Percentiles rank a stretch among this genome's conserved stretches.
phyloP scores from a whole-genome alignment of 2,888 invertebrate genomes.

The Yponomeuta malinellus region DNA sequence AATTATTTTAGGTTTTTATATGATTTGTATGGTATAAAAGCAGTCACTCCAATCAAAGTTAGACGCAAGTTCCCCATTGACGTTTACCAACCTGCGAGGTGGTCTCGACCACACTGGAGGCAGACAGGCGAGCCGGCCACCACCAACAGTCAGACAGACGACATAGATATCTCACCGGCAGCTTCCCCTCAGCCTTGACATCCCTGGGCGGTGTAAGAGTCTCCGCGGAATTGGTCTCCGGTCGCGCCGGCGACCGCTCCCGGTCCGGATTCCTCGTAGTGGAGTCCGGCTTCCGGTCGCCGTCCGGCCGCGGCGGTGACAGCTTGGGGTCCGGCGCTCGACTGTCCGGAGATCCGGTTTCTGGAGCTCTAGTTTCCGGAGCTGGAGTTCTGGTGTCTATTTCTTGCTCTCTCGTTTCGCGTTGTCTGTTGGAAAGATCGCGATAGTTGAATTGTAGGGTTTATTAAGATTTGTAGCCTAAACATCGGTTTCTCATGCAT shows the following conservation, averaged over 20 bases:
- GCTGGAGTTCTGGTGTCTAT: background rate
- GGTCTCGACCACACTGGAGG: too few species aligned
- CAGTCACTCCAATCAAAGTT: too few species aligned
- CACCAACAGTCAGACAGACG: too few species aligned
- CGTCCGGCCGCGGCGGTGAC: background rate
- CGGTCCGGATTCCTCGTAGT: background rate
- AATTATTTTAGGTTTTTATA: too few species aligned
- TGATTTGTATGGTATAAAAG: too few species aligned
- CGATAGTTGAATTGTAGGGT: too few species aligned
- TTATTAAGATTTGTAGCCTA: too few species aligned
- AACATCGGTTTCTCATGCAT: too few species aligned
- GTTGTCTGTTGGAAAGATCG: background rate
- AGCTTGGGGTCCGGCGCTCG: background rate
- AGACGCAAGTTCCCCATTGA: too few species aligned
- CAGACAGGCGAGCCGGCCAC: too few species aligned
- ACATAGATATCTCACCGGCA: background rate
- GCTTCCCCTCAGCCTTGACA: background rate
- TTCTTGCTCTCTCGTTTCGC: background rate
- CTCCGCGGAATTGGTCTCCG: background rate
- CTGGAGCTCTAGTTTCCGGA: background rate
- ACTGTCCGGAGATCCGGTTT: background rate
- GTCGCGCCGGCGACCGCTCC: constrained; percentile 1
- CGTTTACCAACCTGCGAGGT: too few species aligned
- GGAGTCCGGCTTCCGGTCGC: constrained; percentile 10
- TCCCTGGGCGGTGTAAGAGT: constrained; percentile 10